Base-by-base conservation (phyloP, 2,888 invertebrate species). In the Perizoma flavofasciatum region DNA sequence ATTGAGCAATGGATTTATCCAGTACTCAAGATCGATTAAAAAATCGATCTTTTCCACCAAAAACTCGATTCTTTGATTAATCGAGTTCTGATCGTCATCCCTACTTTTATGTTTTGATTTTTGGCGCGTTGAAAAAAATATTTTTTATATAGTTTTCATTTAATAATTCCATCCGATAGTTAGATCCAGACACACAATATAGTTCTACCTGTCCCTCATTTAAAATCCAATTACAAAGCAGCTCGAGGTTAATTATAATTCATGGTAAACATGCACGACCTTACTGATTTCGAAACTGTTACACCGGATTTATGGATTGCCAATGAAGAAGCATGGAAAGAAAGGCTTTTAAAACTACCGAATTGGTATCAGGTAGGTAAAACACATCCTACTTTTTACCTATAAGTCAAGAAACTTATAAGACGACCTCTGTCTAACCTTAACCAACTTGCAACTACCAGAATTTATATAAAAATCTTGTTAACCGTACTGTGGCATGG, bases 251-350 rank as follows among this genome's bases (percentile, higher is more conserved):
- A 33, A 39, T 34, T 34, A 41, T 11, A 5, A 4, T 33, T 41
- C 55, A n/a, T 55, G 41, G 48, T 61, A 54, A 47, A 75, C 66
- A 89, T 89, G 88, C 81, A 83, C 63, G 85, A 87, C 66, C 68
- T 81, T 5, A 70, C 70, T 56, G 87, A 89, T 74, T 88, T 92
- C 66, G 89, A 89, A 69, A 83, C 80, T 40, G 85, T 92, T 57
- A 86, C 85, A 11, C 90, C 92, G 6, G 86, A 92, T 74, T 71
- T 88, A 59, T 94, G 93, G 92, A 71, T 88, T 49, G 72, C 83
- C 66, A 91, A 93, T 68, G 93, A 94, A 81, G 75, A 83, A 66
- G 73, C 69, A 58, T 93, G 91, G 85, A 83, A 85, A 59, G 89
- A 92, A 64, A 88, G 80, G 63, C 74, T 88, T 7, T 59, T 84